Evolutionary conservation across 2,888 invertebrate species (phyloP), one percentile per base, ranked within the genome.

Genomic region (Diplolepis rosae): DNA sequence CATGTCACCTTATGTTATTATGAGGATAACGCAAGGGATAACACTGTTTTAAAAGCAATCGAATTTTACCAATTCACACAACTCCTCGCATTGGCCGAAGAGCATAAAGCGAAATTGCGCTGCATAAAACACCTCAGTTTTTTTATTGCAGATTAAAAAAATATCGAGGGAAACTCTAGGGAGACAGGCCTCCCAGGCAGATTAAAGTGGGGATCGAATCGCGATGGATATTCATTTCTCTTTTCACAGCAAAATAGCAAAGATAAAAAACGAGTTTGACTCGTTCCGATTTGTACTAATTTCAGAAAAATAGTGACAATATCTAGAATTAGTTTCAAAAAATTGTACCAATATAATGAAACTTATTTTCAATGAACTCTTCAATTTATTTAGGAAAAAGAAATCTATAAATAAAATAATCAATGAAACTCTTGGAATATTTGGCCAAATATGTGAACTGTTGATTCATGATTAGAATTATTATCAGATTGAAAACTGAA

Each of bases 81-180:
- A n/a, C n/a, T n/a, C n/a, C n/a, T n/a, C n/a, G n/a, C n/a, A n/a
- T n/a, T n/a, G 13, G 11, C 6, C 6, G 28, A 24, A 52, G 13
- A 51, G 4, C 51, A 27, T 27, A 24, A n/a, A 28, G 2, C 9
- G n/a, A n/a, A 27, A 52, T 28, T 52, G 27, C n/a, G 7, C 28
- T n/a, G 51, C 27, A 9, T 2, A 52, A 24, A 52, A 7, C n/a
- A 11, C 24, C 22, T 32, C 11, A 35, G n/a, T 39, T 61, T 22
- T 35, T 27, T 27, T n/a, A 24, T 39, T 61, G 35, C 13, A 61
- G 39, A 61, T 39, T 39, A 39, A 39, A 56, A 61, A 27, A 24
- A 61, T 61, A 61, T 61, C n/a, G 22, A 22, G 15, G 24, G 13
- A 39, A 39, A 39, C 61, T 39, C 24, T 2, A 39, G 39, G 24